These are phyloP conservation scores for Eupsilia transversa DNA, from an alignment of 2,888 invertebrate genomes.

Conservation along the genomic window DNA sequence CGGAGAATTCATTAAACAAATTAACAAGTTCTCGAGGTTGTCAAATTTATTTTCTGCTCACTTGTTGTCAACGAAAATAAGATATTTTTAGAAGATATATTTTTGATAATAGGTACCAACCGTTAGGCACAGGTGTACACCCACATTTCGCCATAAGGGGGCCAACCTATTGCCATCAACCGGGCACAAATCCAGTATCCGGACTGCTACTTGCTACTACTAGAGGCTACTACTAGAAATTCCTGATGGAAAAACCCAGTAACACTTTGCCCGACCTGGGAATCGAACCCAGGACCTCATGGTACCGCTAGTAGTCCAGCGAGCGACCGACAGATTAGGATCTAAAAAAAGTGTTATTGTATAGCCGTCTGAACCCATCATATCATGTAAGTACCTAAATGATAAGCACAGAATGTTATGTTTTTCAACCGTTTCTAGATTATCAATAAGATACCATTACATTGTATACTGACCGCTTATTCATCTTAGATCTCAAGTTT, in stretches of 20 bases:
- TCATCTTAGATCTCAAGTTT: constrained; percentile 14
- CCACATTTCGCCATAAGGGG: not conserved
- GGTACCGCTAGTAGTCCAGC: not conserved
- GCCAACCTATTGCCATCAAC: not conserved
- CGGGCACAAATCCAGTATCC: not conserved
- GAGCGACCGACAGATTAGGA: not conserved
- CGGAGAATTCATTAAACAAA: constrained; percentile 40
- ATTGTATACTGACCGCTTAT: constrained; percentile 1
- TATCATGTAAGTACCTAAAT: not conserved
- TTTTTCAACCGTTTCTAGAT: not conserved
- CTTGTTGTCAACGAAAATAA: constrained; percentile 10
- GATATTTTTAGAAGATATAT: not conserved
- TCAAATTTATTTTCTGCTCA: constrained; percentile 7
- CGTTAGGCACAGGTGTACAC: not conserved
- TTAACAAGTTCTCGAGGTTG: constrained; percentile 30
- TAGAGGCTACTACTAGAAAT: too few species aligned
- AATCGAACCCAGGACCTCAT: not conserved
- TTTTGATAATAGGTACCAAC: not conserved
- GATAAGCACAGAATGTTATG: not conserved
- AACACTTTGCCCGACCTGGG: not conserved
- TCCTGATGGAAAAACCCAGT: not conserved
- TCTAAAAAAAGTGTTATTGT: not conserved
- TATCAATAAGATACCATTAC: not conserved
- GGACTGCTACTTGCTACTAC: too few species aligned
- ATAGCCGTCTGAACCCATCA: not conserved